Conservation (phyloP, 2,113 vertebrate species). For the Archilochus colubris region DNA sequence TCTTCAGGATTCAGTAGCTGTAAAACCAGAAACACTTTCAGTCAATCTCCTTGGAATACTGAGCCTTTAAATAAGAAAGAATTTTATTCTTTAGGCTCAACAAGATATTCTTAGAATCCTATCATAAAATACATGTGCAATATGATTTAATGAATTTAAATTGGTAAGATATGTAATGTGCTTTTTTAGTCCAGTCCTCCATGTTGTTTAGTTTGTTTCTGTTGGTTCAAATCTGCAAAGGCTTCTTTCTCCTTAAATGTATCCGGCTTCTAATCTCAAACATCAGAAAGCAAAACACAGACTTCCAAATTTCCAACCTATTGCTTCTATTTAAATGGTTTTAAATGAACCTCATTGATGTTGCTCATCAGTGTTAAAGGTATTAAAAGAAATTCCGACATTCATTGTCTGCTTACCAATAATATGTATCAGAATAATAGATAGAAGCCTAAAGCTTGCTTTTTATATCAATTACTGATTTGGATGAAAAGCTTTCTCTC, state of each 20-base stretch:
- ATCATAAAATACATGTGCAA: background rate
- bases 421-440: background rate
- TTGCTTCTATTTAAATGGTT: background rate
- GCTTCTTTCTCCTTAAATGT: background rate
- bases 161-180: background rate
- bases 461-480: background rate
- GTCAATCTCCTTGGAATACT: slow-evolving; percentile 38
- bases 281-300: background rate
- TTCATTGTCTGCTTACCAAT: background rate
- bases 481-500: background rate
- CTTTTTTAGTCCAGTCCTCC: background rate
- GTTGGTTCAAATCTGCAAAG: background rate
- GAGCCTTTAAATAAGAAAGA: background rate
- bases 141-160: background rate
- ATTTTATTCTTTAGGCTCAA: background rate
- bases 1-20: slow-evolving; percentile 98
- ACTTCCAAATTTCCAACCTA: background rate
- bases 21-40: slow-evolving; percentile 49
- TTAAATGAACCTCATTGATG: background rate
- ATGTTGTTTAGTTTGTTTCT: background rate
- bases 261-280: background rate
- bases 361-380: background rate
- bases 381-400: background rate
- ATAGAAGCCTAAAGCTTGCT: background rate
- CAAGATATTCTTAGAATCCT: background rate